phyloP scores from a whole-genome alignment of 2,113 vertebrate genomes.

The Micromys minutus region DNA sequence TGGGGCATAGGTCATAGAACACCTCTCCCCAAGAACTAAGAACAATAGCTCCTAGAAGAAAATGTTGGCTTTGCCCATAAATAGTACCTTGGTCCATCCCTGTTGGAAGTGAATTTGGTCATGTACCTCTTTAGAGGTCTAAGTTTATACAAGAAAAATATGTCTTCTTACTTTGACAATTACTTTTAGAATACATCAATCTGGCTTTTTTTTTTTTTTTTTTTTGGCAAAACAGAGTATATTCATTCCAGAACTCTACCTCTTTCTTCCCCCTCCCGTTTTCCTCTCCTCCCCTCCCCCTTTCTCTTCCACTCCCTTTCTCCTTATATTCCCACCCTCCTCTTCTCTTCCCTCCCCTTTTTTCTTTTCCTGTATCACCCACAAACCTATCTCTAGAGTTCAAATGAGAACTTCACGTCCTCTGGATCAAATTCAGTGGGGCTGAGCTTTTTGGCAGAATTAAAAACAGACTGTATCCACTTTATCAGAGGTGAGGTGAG shows the following conservation, averaged over 20 bases:
- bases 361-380: background rate
- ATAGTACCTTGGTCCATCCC: background rate
- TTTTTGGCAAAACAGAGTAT: conserved; percentile 13
- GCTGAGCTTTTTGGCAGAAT: background rate
- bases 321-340: rapidly evolving
- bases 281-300: rapidly evolving
- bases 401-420: background rate
- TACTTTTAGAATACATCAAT: background rate
- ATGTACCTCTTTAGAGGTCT: background rate
- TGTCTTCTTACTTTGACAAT: background rate
- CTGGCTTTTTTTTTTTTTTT: background rate
- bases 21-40: background rate
- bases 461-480: background rate
- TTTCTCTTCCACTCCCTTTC: background rate
- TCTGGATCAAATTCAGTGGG: background rate
- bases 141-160: conserved; percentile 13
- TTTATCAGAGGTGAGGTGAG: conserved; percentile 6
- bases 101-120: background rate
- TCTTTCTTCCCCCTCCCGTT: background rate
- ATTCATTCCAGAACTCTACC: conserved; percentile 15
- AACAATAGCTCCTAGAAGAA: conserved; percentile 39
- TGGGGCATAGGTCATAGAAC: background rate
- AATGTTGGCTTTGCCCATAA: background rate
- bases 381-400: background rate
- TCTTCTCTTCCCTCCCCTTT: too few species aligned